Conservation (phyloP, 2,113 vertebrate species). For the Zapornia atra region DNA sequence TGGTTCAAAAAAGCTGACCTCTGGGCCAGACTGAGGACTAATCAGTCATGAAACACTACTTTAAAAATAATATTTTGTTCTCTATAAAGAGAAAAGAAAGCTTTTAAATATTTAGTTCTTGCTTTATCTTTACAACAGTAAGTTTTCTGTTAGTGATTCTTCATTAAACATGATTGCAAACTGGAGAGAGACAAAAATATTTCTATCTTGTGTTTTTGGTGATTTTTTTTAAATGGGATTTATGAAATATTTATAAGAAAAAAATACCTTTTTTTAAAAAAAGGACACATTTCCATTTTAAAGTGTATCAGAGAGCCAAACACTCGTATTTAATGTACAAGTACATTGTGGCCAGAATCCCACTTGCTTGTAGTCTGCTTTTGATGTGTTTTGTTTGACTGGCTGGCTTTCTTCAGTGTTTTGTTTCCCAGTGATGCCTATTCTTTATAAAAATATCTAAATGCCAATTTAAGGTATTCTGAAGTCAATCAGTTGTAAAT, state of each 20-base stretch:
- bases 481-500: constrained; percentile 37
- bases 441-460: background rate
- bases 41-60: background rate
- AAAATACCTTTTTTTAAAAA: background rate
- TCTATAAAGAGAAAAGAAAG: background rate
- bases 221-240: background rate
- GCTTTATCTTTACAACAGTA: background rate
- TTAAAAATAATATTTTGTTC: background rate
- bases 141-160: background rate
- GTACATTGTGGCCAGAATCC: background rate
- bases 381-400: background rate
- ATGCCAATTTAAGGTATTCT: background rate
- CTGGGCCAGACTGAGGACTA: background rate
- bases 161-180: background rate
- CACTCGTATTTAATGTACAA: background rate
- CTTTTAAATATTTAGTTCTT: background rate
- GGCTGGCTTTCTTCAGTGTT: background rate
- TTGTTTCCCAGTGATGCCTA: background rate
- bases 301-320: background rate
- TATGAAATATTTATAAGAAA: background rate
- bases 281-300: background rate
- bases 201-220: background rate
- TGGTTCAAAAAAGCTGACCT: background rate
- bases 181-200: background rate
- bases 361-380: background rate